Evolutionary conservation across 2,113 vertebrate species (phyloP).

Genomic region (Rousettus leschenaultii): DNA sequence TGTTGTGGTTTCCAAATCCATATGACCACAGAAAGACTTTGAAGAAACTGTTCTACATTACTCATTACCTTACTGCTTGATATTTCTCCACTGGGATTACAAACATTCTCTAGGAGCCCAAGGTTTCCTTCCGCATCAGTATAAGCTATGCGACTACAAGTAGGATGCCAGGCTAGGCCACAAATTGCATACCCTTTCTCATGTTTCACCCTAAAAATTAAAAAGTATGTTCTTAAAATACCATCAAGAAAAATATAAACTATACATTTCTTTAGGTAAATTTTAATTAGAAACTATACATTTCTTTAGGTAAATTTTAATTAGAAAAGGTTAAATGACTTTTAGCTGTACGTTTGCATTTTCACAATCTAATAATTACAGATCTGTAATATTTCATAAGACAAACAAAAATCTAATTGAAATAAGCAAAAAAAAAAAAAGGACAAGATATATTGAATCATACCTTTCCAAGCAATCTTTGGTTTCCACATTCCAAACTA

Average conservation of each 20-base stretch:
- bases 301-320: slow-evolving; percentile 25
- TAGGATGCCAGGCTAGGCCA: slow-evolving; percentile 93
- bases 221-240: slow-evolving; percentile 28
- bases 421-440: not conserved
- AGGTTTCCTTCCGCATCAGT: slow-evolving; percentile 95
- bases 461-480: slow-evolving; percentile 93
- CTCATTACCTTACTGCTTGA: slow-evolving; percentile 78
- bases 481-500: slow-evolving; percentile 89
- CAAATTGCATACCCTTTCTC: slow-evolving; percentile 94
- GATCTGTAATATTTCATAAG: slow-evolving; percentile 17
- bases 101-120: slow-evolving; percentile 89
- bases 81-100: slow-evolving; percentile 61
- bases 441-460: not conserved
- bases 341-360: not conserved
- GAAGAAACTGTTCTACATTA: not conserved
- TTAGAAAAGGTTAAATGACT: not conserved
- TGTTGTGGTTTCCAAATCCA: not conserved
- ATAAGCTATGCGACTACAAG: slow-evolving; percentile 87
- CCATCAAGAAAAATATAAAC: slow-evolving; percentile 26
- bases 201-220: slow-evolving; percentile 89
- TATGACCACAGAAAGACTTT: not conserved
- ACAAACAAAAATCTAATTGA: not conserved
- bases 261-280: slow-evolving; percentile 10
- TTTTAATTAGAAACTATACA: slow-evolving; percentile 15
- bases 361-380: not conserved